A percentile compares a stretch with the other conserved stretches of the same genome.
phyloP scores from a whole-genome alignment of 2,113 vertebrate genomes.

The Phalacrocorax carbo region DNA sequence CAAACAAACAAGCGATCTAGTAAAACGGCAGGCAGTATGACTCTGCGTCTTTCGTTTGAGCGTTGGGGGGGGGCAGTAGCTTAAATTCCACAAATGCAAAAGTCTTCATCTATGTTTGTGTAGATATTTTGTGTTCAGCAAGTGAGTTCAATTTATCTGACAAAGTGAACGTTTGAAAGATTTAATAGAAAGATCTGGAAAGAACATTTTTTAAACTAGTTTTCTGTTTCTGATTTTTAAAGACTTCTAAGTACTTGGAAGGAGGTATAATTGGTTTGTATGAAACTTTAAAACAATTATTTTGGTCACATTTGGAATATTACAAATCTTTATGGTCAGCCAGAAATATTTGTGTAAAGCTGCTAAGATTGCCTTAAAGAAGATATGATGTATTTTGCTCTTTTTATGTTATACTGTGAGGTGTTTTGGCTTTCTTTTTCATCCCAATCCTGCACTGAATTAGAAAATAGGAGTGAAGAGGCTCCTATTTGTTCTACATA shows the following conservation, averaged over 20 bases:
- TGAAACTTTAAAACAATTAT: neutral
- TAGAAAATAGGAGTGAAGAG: neutral
- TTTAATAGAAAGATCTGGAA: neutral
- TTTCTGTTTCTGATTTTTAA: slow-evolving; percentile 4
- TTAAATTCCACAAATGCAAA: slow-evolving; percentile 7
- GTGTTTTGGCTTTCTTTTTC: slow-evolving; percentile 30
- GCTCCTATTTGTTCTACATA: neutral
- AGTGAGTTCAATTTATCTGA: neutral
- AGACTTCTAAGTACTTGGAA: slow-evolving; percentile 39
- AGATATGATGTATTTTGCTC: slow-evolving; percentile 3
- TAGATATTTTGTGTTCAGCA: slow-evolving; percentile 7
- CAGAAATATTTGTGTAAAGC: slow-evolving; percentile 2
- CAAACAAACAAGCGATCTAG: neutral
- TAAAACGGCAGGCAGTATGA: neutral
- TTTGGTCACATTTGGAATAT: slow-evolving; percentile 47
- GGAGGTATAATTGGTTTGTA: neutral
- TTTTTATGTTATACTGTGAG: slow-evolving; percentile 12
- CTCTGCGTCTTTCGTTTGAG: neutral
- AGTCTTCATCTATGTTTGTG: neutral
- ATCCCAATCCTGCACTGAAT: neutral
- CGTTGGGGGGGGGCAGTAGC: neutral
- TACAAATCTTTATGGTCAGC: slow-evolving; percentile 6
- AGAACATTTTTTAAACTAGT: neutral
- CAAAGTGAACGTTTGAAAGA: neutral
- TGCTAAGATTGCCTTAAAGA: neutral